A percentile compares a stretch with the other conserved stretches of the same genome.
Evolutionary conservation across 2,113 vertebrate genomes (phyloP).

Genomic region (Synchiropus splendidus): DNA sequence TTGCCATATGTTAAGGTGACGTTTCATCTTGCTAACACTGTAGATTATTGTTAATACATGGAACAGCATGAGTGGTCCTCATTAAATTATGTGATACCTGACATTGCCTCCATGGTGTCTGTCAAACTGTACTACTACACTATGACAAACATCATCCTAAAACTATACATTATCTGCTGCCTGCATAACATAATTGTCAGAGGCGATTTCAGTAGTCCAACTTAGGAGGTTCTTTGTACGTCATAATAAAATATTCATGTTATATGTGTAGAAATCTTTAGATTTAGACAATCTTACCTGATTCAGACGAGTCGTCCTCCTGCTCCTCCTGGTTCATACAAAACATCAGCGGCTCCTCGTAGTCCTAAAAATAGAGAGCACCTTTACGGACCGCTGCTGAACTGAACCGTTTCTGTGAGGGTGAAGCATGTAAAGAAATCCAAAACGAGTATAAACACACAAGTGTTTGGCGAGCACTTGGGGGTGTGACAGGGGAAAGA

Average conservation of each 20-base stretch:
- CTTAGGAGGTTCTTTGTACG: too few species aligned
- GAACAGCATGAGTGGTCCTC: too few species aligned
- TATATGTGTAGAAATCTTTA: not conserved
- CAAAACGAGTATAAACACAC: constrained; percentile 25
- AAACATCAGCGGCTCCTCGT: constrained; percentile 53
- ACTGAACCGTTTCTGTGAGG: constrained; percentile 11
- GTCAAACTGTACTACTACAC: too few species aligned
- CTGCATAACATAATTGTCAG: not conserved
- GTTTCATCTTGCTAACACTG: too few species aligned
- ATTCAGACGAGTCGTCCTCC: constrained; percentile 34
- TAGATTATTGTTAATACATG: too few species aligned
- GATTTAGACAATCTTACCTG: constrained; percentile 32
- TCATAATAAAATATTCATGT: constrained; percentile 6
- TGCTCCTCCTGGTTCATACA: constrained; percentile 47
- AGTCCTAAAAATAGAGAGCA: constrained; percentile 34
- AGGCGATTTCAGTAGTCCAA: too few species aligned
- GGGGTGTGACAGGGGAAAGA: constrained; percentile 17
- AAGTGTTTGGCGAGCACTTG: constrained; percentile 19
- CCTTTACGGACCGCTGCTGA: not conserved
- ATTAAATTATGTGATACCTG: too few species aligned
- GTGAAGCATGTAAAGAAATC: constrained; percentile 1
- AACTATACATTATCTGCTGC: too few species aligned
- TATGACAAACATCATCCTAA: too few species aligned
- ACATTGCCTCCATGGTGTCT: too few species aligned
- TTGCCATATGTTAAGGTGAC: too few species aligned